Evolutionary conservation across 2,888 invertebrate genomes (phyloP), one percentile per base, ranked within the genome.

Genomic region (Chrysomela aeneicollis): DNA sequence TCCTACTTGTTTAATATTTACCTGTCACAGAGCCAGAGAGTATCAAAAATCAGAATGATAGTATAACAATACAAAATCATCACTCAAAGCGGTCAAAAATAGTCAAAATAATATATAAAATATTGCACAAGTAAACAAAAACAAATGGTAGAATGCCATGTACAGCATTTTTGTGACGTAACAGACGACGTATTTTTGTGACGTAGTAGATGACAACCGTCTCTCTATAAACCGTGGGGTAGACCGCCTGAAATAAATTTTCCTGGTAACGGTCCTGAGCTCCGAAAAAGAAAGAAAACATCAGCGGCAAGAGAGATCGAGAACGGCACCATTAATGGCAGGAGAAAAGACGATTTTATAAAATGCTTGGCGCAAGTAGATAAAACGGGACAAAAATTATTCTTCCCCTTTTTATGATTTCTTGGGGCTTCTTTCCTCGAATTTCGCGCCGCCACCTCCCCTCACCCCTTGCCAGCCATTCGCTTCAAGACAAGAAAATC

Each of bases 361-460:
- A 80, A 79, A 79, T 77, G 78, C 77, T 74, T 77, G 78, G 78
- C 77, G 74, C 74, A 74, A 74, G 78, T 73, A 77, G 79, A 79
- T 79, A 79, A 79, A 80, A 79, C 77, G 78, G 78, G 78, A 78
- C 78, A 79, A 80, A 80, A 80, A 79, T 79, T 79, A 79, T 79
- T 77, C 78, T 75, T 77, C 76, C 76, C 77, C 77, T 78, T 79
- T 79, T 78, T 79, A 78, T 42, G 42, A 42, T 79, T 77, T 77
- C 67, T 70, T 66, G 67, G 61, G 64, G 68, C 64, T 66, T 59
- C 62, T 57, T 62, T 70, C 69, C 71, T 72, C 68, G 63, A 66
- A 59, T 62, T 63, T 59, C 55, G 67, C 66, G 61, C 61, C 60
- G 46, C 64, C 35, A 61, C 63, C 61, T 15, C 64, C 59, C 64